Evolutionary conservation across 2,113 vertebrate species (phyloP).

Genomic region (Ramphastos sulfuratus): DNA sequence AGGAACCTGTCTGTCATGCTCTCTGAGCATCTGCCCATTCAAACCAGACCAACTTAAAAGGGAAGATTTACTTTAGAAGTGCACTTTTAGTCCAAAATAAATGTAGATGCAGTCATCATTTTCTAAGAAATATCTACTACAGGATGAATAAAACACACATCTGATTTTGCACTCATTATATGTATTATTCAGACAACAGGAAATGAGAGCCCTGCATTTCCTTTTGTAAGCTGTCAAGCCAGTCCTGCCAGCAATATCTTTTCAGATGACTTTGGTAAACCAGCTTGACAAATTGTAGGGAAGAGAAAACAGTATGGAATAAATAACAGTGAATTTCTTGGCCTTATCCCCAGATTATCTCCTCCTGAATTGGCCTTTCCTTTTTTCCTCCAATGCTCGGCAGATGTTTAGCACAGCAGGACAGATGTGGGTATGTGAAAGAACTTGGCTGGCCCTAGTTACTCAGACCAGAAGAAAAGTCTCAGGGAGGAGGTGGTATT

Average conservation of each 20-base stretch:
- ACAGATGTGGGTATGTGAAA: neutral
- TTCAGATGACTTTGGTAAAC: neutral
- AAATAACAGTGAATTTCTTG: constrained; percentile 10
- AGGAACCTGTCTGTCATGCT: neutral
- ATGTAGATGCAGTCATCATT: neutral
- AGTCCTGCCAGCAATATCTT: neutral
- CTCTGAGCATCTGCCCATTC: neutral
- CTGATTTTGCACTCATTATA: neutral
- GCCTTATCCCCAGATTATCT: neutral
- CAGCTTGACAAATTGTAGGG: neutral
- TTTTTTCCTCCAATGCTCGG: neutral
- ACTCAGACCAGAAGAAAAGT: neutral
- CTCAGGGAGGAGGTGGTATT: neutral
- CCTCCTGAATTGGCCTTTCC: neutral
- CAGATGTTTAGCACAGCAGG: constrained; percentile 16
- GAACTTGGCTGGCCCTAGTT: neutral
- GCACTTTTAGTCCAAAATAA: neutral
- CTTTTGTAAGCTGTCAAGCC: neutral
- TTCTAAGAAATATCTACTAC: neutral
- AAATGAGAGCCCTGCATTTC: neutral
- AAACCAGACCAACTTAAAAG: neutral
- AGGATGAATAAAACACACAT: neutral
- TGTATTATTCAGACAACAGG: neutral
- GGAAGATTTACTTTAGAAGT: neutral
- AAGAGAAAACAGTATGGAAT: neutral